Evolutionary conservation across 2,113 vertebrate genomes (phyloP).

Genomic region (Paramormyrops kingsleyae): DNA sequence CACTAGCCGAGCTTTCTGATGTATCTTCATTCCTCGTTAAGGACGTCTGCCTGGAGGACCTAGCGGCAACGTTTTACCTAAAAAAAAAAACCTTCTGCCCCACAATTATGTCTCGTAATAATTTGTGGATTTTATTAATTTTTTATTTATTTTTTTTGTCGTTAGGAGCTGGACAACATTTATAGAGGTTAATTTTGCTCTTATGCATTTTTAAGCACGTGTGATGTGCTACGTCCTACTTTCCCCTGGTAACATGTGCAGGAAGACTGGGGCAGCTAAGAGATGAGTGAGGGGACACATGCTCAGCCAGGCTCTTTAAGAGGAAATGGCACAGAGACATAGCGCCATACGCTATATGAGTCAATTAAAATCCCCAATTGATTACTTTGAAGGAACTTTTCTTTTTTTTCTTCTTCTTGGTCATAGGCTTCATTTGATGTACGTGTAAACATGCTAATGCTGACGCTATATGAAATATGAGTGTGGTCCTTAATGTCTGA

Average conservation of each 20-base stretch:
- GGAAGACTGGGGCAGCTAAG: neutral
- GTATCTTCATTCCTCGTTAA: neutral
- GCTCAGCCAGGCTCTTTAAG: neutral
- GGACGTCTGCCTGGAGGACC: neutral
- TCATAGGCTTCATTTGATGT: neutral
- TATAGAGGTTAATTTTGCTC: neutral
- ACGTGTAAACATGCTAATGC: neutral
- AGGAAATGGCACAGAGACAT: neutral
- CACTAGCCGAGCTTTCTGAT: neutral
- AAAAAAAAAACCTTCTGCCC: neutral
- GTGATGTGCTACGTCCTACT: neutral
- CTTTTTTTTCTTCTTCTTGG: neutral
- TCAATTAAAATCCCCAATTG: neutral
- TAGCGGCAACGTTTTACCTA: neutral
- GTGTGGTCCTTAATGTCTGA: neutral
- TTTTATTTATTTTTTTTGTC: neutral
- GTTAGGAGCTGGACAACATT: neutral
- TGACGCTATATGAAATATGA: neutral
- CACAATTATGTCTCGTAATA: neutral
- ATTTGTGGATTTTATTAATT: neutral
- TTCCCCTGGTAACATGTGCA: neutral
- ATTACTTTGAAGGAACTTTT: neutral
- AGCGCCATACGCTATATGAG: neutral
- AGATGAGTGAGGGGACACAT: no score
- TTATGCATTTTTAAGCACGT: neutral